Evolutionary conservation across 2,888 invertebrate species (phyloP).

Genomic region (Perdita meconis): DNA sequence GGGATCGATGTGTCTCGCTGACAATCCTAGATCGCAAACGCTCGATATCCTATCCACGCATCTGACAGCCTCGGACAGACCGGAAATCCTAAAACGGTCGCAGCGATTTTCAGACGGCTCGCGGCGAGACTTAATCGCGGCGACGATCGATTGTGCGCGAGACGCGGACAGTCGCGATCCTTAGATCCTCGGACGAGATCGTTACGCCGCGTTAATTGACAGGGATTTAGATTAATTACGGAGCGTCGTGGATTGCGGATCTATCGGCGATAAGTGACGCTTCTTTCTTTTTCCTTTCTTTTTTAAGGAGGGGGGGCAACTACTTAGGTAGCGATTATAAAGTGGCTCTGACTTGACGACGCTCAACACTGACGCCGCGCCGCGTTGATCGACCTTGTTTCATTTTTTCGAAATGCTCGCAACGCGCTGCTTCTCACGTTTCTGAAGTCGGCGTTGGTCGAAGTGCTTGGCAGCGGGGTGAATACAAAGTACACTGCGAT

Average conservation of each 20-base stretch:
- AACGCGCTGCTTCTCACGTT: too few species aligned
- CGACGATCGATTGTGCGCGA: conserved; percentile 28
- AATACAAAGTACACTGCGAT: too few species aligned
- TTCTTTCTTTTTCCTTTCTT: background rate
- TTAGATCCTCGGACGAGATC: conserved; percentile 33
- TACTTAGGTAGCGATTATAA: background rate
- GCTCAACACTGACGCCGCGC: background rate
- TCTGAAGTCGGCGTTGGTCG: too few species aligned
- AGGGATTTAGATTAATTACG: conserved; percentile 52
- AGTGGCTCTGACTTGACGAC: background rate
- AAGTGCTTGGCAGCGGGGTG: too few species aligned
- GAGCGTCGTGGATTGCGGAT: conserved; percentile 20
- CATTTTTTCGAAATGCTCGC: too few species aligned
- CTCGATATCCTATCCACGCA: conserved; percentile 13
- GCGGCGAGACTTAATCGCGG: conserved; percentile 35
- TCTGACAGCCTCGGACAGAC: background rate
- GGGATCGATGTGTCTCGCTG: conserved; percentile 33
- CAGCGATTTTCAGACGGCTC: conserved; percentile 17
- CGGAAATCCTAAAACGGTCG: conserved; percentile 33
- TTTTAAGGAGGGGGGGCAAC: background rate
- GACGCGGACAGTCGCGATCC: conserved; percentile 39
- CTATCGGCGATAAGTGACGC: conserved; percentile 18
- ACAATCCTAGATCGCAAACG: conserved; percentile 27
- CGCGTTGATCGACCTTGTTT: background rate
- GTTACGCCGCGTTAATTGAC: conserved; percentile 48